Base-by-base conservation (phyloP, 64 coral and sea anemone species). In the Montipora efflorescens region DNA sequence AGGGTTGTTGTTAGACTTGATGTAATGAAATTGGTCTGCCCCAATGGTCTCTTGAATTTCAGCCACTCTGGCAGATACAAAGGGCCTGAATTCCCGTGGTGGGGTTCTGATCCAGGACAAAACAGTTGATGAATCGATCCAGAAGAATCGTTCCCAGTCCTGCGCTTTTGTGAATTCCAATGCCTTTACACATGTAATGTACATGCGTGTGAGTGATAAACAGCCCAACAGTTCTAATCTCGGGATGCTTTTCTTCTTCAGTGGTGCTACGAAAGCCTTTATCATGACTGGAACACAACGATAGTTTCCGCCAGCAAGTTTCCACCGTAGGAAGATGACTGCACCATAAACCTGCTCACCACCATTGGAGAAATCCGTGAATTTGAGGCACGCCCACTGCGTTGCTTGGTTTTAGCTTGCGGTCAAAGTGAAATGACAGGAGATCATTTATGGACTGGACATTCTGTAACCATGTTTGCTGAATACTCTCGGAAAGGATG, bases 191-290 rank as follows among this genome's bases (percentile, higher is more conserved):
- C 44, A 78, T 87, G 23, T 21, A 94, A 78, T 87, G 23, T 21
- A 94, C 93, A 49, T 87, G 72, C 23, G 53, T 9, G 76, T 4
- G 4, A 90, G 74, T 36, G 87, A 8, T 59, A 79, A 67, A 80
- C 77, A 90, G 18, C 75, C 88, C 75, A 64, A 64, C 59, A 64
- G 59, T 72, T 72, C 69, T 22, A 72, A 25, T 72, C 22, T 72
- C 19, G 2, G 69, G 69, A 72, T 25, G 19, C 19, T 72, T 3
- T 72, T 90, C 44, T 85, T 94, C 61, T 87, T 93, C 21, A 93
- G 73, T 4, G 84, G 79, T 21, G 87, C 84, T 10, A 94, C 77
- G 70, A 88, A 75, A 4, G 62, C 92, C 84, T 80, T 94, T 94
- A 20, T 89, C 76, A 57, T 94, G 93, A 79, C 87, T 94, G 46